Base-by-base conservation (phyloP, 2,797 vertebrate genomes). In the Semotilus atromaculatus region DNA sequence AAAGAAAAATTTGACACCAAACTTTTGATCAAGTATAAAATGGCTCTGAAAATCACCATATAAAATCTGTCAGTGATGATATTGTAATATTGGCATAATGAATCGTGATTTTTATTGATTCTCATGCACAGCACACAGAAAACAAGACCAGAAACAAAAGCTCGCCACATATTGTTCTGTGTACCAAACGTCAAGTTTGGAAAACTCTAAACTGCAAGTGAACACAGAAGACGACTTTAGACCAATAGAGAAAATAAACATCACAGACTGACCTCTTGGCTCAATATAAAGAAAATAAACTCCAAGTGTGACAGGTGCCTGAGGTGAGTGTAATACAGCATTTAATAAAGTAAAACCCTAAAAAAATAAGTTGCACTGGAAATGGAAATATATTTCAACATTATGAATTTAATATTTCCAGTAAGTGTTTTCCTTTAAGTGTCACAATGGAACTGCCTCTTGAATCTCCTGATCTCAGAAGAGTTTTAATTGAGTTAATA, bases 391-490 rank as follows among this genome's bases (percentile, higher is more conserved):
- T 23, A 13, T 31, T 8, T 36, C 6, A 23, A 45, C 26, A 66
- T 62, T 23, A 16, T 5, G 0, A 66, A 43, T 66, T 45, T 4
- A 23, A 48, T 23, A 51, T 67, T 67, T 64, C 18, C 58, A 31
- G 38, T 13, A 21, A 78, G 58, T 7, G 31, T 38, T n/a, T 80
- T 80, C 26, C 55, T 48, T 80, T 51, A 70, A 55, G 64, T 36
- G 45, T 55, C 64, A 72, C n/a, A 60, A 10, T 72, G 34, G n/a
- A 81, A 70, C 2, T 81, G 48, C 66, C 14, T 58, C 48, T 81
- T 68, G 34, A 81, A 71, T 72, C 64, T 26, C 21, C 14, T 71
- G 36, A 81, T 70, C 51, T 72, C 67, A 81, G n/a, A 53, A 81
- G 79, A 55, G 23, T 38, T 80, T 55, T n/a, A 72, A 71, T 72